These are phyloP conservation scores for Phyllostomus discolor DNA, from an alignment of 2,113 vertebrate genomes.

Conservation along the genomic window DNA sequence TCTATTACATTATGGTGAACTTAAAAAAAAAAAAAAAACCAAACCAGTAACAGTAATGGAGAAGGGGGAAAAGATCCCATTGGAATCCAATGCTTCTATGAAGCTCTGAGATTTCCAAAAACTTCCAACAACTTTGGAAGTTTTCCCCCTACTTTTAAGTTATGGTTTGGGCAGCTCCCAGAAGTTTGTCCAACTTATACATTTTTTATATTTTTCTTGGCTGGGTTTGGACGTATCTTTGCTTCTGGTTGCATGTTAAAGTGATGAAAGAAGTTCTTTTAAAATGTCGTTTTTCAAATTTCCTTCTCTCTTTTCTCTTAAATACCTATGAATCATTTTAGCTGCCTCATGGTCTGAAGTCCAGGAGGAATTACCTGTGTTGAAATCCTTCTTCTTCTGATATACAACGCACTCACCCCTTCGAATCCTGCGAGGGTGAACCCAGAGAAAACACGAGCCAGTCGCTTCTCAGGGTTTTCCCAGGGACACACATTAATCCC, in stretches of 20 bases:
- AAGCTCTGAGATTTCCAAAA: neutral
- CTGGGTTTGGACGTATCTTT: neutral
- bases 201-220: neutral
- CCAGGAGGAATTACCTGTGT: neutral
- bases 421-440: neutral
- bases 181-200: neutral
- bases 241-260: neutral
- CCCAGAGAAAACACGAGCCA: neutral
- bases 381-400: neutral
- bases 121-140: neutral
- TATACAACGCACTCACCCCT: constrained; percentile 36
- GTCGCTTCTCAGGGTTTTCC: neutral
- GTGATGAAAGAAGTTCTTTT: neutral
- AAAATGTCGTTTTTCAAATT: neutral
- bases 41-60: neutral
- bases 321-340: neutral
- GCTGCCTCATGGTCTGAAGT: neutral
- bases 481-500: neutral
- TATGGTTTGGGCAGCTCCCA: neutral
- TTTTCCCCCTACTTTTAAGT: neutral
- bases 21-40: neutral
- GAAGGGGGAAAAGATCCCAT: neutral
- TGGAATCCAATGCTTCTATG: neutral
- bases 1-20: neutral
- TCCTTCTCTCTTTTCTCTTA: neutral